Evolutionary conservation across 2,888 invertebrate species (phyloP), one percentile per base, ranked within the genome.

Genomic region (Andrena marginata): DNA sequence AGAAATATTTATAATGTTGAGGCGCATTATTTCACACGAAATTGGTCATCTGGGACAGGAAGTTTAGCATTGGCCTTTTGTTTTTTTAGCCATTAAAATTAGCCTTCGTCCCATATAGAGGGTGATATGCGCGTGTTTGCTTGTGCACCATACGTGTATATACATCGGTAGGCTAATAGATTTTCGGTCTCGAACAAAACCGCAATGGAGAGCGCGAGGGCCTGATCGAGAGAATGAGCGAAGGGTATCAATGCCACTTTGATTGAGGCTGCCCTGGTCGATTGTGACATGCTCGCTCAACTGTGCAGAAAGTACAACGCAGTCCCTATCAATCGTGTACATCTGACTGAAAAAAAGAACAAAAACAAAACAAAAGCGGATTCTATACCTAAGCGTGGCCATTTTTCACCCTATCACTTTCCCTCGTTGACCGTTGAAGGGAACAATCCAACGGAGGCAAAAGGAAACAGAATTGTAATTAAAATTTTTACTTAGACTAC

Each of bases 241-340:
- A 85, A 89, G 89, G 90, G 89, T 93, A 93, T 93, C 93, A 93
- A 93, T 93, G 92, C 90, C 92, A 90, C 89, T 92, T 92, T 93
- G 93, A 93, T 93, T 93, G 93, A 93, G 91, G 91, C 90, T 88
- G 90, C 85, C 89, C 89, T 91, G 89, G 89, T 89, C 90, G 92
- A 91, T 93, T 93, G 93, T 91, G 93, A 93, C 93, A 92, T 93
- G 93, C 90, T 92, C 93, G 89, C 89, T 93, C 93, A 88, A 87
- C 91, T 90, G 93, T 92, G 87, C 86, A 80, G 90, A 90, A 91
- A 91, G 90, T 90, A 92, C 91, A 90, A 89, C 90, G 84, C 87
- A 82, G 80, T 84, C 86, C 77, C 82, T 84, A 86, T 87, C 87
- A 82, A 85, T 87, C 83, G 69, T 73, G 80, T 89, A 89, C 90